Base-by-base conservation (phyloP, 2,888 invertebrate genomes). In the Aspidiotus destructor region DNA sequence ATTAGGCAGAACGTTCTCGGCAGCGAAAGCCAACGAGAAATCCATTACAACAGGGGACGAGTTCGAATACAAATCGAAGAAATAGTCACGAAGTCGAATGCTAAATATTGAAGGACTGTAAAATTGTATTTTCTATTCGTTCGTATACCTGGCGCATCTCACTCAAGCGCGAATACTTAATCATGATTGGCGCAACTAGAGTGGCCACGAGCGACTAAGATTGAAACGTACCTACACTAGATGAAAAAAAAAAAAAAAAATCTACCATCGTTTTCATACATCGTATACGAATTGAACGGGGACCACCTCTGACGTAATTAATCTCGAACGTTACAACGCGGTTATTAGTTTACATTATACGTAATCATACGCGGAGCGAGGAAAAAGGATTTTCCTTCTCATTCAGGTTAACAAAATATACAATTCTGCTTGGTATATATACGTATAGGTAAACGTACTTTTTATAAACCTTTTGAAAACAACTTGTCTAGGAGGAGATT, bases 201-300 rank as follows among this genome's bases (percentile, higher is more conserved):
- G 48, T 48, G n/a, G 48, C 48, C 48, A 48, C 48, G 48, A 48
- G 48, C 48, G 48, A n/a, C 48, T 48, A n/a, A n/a, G n/a, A 48
- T 48, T 48, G 48, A 48, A n/a, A 48, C 48, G 28, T 28, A 28
- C 28, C 28, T 28, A 28, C 28, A 5, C 28, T 28, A 28, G 28
- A 48, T n/a, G 48, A 48, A n/a, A 48, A n/a, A 48, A 28, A 28
- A 28, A 28, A 28, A 28, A 11, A 48, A 48, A 48, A 48, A n/a
- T 3, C 48, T 48, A 48, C 6, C 10, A 48, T 11, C n/a, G 48
- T 48, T 48, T n/a, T 11, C 48, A 28, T 28, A 28, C 28, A 5
- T 28, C 28, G 28, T 28, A 28, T 28, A 28, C 28, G 28, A 28
- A 28, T 48, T 11, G 11, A n/a, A 48, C 48, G 11, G 48, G 48